phyloP scores from a whole-genome alignment of 2,888 invertebrate species.

The Pristionchus fissidentatus region DNA sequence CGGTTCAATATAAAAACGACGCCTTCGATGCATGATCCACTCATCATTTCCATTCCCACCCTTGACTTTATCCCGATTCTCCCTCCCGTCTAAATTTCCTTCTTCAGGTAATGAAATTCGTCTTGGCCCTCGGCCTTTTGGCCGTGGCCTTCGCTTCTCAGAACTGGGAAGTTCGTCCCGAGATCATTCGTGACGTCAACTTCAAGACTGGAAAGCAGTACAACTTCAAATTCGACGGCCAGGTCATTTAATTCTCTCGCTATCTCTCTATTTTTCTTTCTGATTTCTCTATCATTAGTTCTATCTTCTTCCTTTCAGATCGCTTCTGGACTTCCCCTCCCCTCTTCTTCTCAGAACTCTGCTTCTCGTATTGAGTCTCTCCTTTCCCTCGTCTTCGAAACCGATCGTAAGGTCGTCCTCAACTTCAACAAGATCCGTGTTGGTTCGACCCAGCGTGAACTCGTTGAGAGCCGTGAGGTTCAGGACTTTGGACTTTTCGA shows the following conservation, averaged over 20 bases:
- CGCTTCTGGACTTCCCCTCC: conserved; percentile 64
- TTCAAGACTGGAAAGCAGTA: conserved; percentile 48
- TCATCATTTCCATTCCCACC: not conserved
- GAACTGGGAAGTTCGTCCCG: conserved; percentile 43
- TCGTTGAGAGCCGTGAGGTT: conserved; percentile 25
- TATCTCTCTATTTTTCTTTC: not conserved
- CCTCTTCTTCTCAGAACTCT: conserved; percentile 63
- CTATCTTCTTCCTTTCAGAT: conserved; percentile 54
- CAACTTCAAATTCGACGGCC: conserved; percentile 47
- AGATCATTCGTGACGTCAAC: not conserved
- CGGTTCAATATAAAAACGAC: not conserved
- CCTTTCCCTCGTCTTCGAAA: conserved; percentile 60
- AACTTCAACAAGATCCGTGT: conserved; percentile 55
- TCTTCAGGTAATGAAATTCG: conserved; percentile 41
- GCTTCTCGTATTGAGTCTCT: conserved; percentile 64
- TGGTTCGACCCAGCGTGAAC: conserved; percentile 57
- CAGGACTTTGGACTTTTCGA: conserved; percentile 42
- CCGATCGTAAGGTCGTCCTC: conserved; percentile 56
- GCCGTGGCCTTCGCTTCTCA: conserved; percentile 47
- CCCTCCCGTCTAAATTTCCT: not conserved
- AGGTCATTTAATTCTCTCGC: not conserved
- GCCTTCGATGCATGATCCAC: not conserved
- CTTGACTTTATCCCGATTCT: too few species aligned
- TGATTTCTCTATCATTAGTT: not conserved
- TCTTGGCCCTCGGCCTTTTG: conserved; percentile 43